Percentiles rank a stretch among this genome's conserved stretches.
Evolutionary conservation across 2,113 vertebrate species (phyloP).

Genomic region (Willisornis vidua): DNA sequence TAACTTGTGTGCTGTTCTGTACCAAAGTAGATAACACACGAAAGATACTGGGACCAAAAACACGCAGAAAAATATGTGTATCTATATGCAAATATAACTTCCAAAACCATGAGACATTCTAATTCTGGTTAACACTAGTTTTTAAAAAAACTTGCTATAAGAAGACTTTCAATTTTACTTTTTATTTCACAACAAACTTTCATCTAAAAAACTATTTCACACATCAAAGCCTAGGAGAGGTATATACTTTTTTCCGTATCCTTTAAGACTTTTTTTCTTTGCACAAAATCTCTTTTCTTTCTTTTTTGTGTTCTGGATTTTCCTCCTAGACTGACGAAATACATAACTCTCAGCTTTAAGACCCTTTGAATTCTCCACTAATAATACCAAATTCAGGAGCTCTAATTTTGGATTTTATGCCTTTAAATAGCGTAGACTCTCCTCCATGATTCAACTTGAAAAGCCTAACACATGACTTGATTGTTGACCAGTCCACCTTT

Average conservation of each 20-base stretch:
- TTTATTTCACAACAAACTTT: neutral
- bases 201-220: neutral
- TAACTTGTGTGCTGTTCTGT: neutral
- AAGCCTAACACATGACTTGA: neutral
- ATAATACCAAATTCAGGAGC: neutral
- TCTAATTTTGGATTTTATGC: neutral
- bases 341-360: neutral
- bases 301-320: neutral
- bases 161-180: neutral
- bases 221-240: neutral
- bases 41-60: neutral
- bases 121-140: neutral
- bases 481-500: neutral
- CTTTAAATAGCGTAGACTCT: neutral
- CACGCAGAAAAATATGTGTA: neutral
- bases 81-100: neutral
- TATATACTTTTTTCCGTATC: neutral
- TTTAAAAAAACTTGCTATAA: neutral
- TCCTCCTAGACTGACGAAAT: neutral
- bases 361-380: neutral
- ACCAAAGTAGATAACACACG: neutral
- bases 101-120: neutral
- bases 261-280: neutral
- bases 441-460: neutral
- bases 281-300: neutral